phyloP scores from a whole-genome alignment of 2,797 vertebrate species.

The Geotrypetes seraphini region DNA sequence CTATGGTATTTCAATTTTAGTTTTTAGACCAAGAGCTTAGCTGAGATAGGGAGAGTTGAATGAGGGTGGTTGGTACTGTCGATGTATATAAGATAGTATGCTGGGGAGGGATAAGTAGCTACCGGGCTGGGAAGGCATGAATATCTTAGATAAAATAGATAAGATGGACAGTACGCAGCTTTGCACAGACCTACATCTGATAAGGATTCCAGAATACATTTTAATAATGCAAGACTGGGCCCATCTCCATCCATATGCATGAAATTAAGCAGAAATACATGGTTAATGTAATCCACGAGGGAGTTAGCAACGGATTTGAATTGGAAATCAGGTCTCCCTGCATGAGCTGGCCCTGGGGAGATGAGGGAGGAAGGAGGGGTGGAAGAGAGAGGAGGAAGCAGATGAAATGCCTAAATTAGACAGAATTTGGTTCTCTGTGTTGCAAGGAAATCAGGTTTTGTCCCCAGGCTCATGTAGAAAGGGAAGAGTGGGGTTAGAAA shows the following conservation, averaged over 20 bases:
- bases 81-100: too few relatives aligned
- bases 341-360: neutral
- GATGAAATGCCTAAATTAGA: too few relatives aligned
- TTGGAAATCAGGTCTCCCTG: neutral
- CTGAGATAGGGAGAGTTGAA: neutral
- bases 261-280: rapidly evolving
- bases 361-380: neutral
- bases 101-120: too few relatives aligned
- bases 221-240: neutral
- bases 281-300: neutral
- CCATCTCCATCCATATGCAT: rapidly evolving
- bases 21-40: too few relatives aligned
- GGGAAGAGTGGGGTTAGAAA: neutral
- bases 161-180: neutral
- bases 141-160: neutral
- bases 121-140: neutral
- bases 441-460: too few relatives aligned
- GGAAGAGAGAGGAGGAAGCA: too few relatives aligned
- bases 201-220: neutral
- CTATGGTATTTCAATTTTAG: too few relatives aligned
- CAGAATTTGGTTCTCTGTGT: too few relatives aligned
- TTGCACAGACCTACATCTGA: too few relatives aligned
- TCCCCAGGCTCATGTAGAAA: neutral
- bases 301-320: neutral
- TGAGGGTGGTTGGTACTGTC: neutral